Base-by-base conservation (phyloP, 2,113 vertebrate genomes). In the Gymnocephalus cernua region DNA sequence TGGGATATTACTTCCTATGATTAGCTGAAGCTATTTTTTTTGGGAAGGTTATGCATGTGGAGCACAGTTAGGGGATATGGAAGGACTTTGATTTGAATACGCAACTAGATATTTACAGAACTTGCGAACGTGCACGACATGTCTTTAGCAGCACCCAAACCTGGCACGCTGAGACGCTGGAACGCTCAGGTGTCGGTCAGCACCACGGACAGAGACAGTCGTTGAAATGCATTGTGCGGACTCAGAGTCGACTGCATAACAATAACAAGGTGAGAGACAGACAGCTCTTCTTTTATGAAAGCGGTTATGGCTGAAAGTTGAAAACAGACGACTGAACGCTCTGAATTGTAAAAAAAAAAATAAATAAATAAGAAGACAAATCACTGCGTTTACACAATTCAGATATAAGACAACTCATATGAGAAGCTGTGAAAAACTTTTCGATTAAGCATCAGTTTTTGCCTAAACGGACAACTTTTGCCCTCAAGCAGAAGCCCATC, bases 121-220 rank as follows among this genome's bases (percentile, higher is more conserved):
- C 6, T 41, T 54, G 25, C 13, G 18, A 15, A 41, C 48, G 11
- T 13, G 23, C 53, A 58, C 44, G 9, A 62, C 11, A 8, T 47
- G 0, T 64, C 29, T 58, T 8, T 47, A 23, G 12, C 65, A 45
- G 50, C 54, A 18, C 23, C 27, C 29, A 53, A n/a, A 71, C 25
- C 16, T 32, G 38, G 27, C 23, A 56, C 68, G 6, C n/a, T 19
- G 6, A 32, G 57, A 27, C 19, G 18, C 50, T 11, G 61, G n/a
- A 18, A 8, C 44, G 53, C 35, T 11, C 61, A 64, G 74, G 53
- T 41, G 63, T 64, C 25, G 6, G 19, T 82, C 76, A 85, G 82
- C 82, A 83, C 87, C 85, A 59, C 5, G 85, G 75, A 80, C 89
- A 84, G 77, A 71, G 80, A 2, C 79, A 29, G 35, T 53, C 1